phyloP scores from a whole-genome alignment of 2,797 vertebrate species.

The Scarus forsteni region DNA sequence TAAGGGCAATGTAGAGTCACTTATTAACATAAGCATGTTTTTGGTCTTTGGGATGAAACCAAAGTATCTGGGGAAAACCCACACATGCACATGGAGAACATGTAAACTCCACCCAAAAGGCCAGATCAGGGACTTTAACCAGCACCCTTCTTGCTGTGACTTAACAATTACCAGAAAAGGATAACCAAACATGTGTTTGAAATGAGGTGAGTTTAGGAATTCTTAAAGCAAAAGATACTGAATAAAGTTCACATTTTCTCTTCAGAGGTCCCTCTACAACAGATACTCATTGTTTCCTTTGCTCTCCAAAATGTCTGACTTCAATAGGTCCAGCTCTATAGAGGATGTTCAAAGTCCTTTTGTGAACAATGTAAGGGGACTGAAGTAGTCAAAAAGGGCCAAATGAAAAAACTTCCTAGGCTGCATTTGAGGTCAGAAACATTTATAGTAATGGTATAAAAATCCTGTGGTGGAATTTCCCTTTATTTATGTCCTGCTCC shows the following conservation, averaged over 20 bases:
- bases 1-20: too few relatives aligned
- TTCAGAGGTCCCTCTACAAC: constrained; percentile 1
- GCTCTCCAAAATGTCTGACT: constrained; percentile 13
- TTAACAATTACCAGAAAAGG: too few relatives aligned
- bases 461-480: constrained; percentile 14
- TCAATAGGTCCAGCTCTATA: constrained; percentile 15
- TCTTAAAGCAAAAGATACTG: background rate
- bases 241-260: constrained; percentile 13
- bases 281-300: constrained; percentile 2
- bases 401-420: constrained; percentile 8
- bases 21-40: too few relatives aligned
- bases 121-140: too few relatives aligned
- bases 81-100: too few relatives aligned
- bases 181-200: too few relatives aligned
- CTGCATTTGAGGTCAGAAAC: background rate
- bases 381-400: background rate
- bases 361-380: constrained; percentile 14
- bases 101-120: too few relatives aligned
- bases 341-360: constrained; percentile 17
- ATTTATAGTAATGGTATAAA: constrained; percentile 5
- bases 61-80: too few relatives aligned
- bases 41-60: too few relatives aligned
- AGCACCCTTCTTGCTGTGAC: too few relatives aligned
- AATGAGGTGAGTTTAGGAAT: too few relatives aligned
- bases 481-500: constrained; percentile 9